These are phyloP conservation scores for Gonioctena quinquepunctata DNA, from an alignment of 1,140 invertebrate genomes.

Conservation along the genomic window DNA sequence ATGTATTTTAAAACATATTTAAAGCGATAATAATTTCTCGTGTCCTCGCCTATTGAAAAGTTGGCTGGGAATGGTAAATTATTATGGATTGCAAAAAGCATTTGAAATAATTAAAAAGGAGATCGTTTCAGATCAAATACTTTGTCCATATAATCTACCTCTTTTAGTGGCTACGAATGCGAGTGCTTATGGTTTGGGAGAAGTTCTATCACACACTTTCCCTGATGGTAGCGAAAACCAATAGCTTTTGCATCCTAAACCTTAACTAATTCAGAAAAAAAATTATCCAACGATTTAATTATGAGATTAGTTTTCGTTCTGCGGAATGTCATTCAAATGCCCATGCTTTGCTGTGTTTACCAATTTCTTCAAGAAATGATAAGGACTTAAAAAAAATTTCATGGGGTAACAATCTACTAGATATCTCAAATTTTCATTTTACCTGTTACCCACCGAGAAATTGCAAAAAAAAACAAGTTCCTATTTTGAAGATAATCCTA, in stretches of 20 bases:
- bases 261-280: conserved; percentile 55
- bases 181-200: conserved; percentile 54
- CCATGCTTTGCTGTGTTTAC: background rate
- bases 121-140: conserved; percentile 39
- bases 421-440: background rate
- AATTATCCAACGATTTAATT: conserved; percentile 37
- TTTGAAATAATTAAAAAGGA: conserved; percentile 41
- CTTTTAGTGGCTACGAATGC: conserved; percentile 35
- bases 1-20: too few relatives aligned
- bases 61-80: too few relatives aligned
- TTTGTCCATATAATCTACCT: conserved; percentile 56
- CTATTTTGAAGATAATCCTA: background rate
- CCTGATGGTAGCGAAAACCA: conserved; percentile 54
- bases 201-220: conserved; percentile 55
- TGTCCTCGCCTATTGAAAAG: too few relatives aligned
- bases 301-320: too few relatives aligned
- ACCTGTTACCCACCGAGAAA: too few relatives aligned
- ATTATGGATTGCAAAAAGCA: conserved; percentile 28
- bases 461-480: background rate
- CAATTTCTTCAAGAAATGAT: background rate
- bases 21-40: too few relatives aligned
- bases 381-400: too few relatives aligned
- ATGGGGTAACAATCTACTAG: background rate
- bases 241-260: conserved; percentile 59
- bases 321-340: background rate